These are phyloP conservation scores for Oryctes rhinoceros DNA, from an alignment of 1,140 invertebrate species.

Conservation along the genomic window DNA sequence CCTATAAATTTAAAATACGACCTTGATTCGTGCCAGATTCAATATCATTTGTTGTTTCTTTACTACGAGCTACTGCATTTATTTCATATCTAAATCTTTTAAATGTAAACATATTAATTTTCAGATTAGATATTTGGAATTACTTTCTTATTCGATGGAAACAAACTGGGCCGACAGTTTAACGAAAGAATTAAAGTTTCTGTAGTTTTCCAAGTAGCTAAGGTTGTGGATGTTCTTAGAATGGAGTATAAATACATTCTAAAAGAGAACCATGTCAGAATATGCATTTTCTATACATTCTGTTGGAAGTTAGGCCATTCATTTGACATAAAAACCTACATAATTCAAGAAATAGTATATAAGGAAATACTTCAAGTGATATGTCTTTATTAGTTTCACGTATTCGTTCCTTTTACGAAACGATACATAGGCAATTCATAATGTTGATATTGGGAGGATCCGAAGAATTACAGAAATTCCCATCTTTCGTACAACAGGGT, in stretches of 20 bases:
- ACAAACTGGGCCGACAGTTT: not conserved
- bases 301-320: not conserved
- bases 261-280: conserved; percentile 27
- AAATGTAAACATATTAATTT: not conserved
- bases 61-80: not conserved
- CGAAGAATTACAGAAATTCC: not conserved
- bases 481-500: not conserved
- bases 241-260: conserved; percentile 20
- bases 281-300: conserved; percentile 27
- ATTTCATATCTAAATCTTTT: conserved; percentile 19
- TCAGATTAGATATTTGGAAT: conserved; percentile 17
- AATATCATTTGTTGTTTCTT: not conserved
- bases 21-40: conserved; percentile 1
- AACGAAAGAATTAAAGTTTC: not conserved
- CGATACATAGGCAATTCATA: not conserved
- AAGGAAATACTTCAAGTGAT: not conserved
- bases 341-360: not conserved
- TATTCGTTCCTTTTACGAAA: not conserved
- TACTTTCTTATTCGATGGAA: not conserved
- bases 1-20: conserved; percentile 55
- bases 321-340: conserved; percentile 34
- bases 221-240: not conserved
- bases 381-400: not conserved
- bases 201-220: not conserved
- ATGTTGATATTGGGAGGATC: not conserved